Conservation (phyloP, 2,888 invertebrate genomes). For the Cacoxenus indagator region DNA sequence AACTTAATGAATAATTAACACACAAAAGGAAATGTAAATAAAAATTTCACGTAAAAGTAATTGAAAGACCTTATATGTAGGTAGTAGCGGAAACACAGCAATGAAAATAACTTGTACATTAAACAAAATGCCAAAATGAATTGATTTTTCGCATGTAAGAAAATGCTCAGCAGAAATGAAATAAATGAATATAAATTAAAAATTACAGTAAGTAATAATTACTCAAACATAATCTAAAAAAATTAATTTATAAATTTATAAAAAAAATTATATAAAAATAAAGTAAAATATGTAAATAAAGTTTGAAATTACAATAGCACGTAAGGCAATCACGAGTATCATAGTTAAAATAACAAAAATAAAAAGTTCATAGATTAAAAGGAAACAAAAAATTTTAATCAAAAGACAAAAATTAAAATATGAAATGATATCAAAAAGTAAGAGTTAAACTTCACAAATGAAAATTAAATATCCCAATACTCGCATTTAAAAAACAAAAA, state of each 20-base stretch:
- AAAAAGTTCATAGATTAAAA: background rate
- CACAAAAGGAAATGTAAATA: background rate
- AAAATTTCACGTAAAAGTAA: background rate
- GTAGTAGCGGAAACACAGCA: background rate
- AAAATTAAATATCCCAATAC: background rate
- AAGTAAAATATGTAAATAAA: background rate
- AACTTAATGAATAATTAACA: too few relatives aligned
- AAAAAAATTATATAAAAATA: background rate
- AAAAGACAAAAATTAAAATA: slow-evolving; percentile 30
- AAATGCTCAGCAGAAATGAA: background rate
- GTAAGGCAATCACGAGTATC: background rate
- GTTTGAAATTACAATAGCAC: background rate
- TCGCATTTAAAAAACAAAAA: slow-evolving; percentile 18
- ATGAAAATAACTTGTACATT: slow-evolving; percentile 48
- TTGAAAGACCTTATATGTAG: background rate
- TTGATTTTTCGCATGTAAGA: slow-evolving; percentile 62
- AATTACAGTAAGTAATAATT: slow-evolving; percentile 6
- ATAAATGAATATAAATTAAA: slow-evolving; percentile 35
- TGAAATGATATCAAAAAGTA: slow-evolving; percentile 34
- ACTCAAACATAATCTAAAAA: slow-evolving; percentile 17
- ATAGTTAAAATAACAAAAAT: background rate
- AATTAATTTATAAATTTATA: slow-evolving; percentile 26
- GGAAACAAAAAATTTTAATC: background rate
- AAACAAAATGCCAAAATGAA: slow-evolving; percentile 61
- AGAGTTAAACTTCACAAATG: slow-evolving; percentile 41